Evolutionary conservation across 2,113 vertebrate genomes (phyloP).

Genomic region (Lepus timidus): DNA sequence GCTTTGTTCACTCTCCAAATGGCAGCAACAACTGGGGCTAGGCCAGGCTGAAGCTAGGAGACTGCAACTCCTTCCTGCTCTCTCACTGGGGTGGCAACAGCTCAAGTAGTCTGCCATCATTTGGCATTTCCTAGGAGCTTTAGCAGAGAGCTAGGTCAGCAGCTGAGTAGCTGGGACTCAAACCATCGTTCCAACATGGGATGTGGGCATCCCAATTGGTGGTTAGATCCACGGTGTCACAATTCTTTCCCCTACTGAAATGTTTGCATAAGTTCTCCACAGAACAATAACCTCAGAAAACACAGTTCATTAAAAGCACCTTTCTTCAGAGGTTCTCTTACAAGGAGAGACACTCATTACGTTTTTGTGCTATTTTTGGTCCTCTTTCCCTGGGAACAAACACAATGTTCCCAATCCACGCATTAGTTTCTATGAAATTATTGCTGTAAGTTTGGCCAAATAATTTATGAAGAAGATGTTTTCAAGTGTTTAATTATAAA

Average conservation of each 20-base stretch:
- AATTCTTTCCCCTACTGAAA: not conserved
- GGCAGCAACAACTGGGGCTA: no score
- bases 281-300: not conserved
- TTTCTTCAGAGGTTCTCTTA: not conserved
- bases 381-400: slow-evolving; percentile 56
- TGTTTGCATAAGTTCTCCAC: not conserved
- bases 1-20: no score
- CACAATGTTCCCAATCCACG: slow-evolving; percentile 22
- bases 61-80: no score
- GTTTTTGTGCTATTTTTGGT: slow-evolving; percentile 53
- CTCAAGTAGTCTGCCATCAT: no score
- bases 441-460: slow-evolving; percentile 48
- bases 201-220: no score
- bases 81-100: no score
- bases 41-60: no score
- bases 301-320: not conserved
- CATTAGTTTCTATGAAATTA: slow-evolving; percentile 54
- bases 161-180: no score
- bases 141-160: no score
- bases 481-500: slow-evolving; percentile 85
- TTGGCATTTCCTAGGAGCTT: no score
- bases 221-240: no score
- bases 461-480: slow-evolving; percentile 79
- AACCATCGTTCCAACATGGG: no score
- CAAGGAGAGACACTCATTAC: not conserved